Evolutionary conservation across 2,797 vertebrate genomes (phyloP).

Genomic region (Mastacembelus armatus): DNA sequence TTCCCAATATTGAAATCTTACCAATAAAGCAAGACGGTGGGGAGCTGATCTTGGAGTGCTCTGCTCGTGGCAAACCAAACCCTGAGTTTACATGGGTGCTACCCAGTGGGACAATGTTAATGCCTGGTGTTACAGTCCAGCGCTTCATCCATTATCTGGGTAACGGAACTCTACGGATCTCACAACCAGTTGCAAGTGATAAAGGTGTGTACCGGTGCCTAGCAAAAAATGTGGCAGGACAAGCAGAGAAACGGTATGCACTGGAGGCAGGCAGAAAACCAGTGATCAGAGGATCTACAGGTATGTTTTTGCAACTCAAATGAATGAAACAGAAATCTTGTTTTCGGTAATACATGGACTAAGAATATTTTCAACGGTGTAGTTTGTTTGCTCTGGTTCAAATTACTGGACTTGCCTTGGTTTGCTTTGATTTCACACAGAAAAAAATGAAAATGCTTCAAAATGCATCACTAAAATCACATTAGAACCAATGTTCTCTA

Average conservation of each 20-base stretch:
- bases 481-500: neutral
- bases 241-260: conserved; percentile 84
- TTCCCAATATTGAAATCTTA: conserved; percentile 85
- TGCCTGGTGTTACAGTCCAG: conserved; percentile 76
- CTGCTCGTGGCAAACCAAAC: conserved; percentile 82
- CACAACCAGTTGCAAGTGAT: conserved; percentile 68
- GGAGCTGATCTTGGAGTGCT: conserved; percentile 76
- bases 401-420: too few relatives aligned
- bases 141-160: conserved; percentile 78
- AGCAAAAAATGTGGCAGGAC: conserved; percentile 85
- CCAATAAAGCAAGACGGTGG: conserved; percentile 78
- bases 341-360: neutral
- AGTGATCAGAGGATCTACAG: conserved; percentile 79
- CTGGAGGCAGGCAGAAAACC: conserved; percentile 83
- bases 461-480: neutral
- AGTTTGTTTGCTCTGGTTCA: neutral
- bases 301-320: conserved; percentile 48
- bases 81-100: conserved; percentile 85
- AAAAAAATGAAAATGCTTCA: neutral
- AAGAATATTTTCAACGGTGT: neutral
- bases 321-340: neutral
- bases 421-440: neutral
- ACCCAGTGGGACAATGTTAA: conserved; percentile 81
- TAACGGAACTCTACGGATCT: conserved; percentile 82
- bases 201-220: conserved; percentile 86